Evolutionary conservation across 2,113 vertebrate species (phyloP), one percentile per base, ranked within the genome.

Genomic region (Penelope pileata): DNA sequence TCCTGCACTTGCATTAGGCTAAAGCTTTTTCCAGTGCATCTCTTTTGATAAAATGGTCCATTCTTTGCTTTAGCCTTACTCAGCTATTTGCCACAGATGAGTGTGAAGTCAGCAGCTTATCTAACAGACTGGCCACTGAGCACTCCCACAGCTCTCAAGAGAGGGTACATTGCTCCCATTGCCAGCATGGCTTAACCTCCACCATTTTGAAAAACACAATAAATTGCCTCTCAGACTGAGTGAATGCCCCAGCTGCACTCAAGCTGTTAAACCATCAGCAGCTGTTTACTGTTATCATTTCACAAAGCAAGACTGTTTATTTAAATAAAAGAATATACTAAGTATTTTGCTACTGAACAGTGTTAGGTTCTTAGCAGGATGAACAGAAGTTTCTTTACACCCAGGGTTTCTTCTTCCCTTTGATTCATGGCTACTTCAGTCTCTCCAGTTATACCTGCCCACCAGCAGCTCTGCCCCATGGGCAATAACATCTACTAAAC

Each of bases 271-370:
- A 64, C 80, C 40, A 94, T 84, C 92, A 88, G 45, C 43, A 81
- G 68, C 77, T 86, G 60, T 96, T 95, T 90, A 95, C 91, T 92
- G 83, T 58, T 93, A 88, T 93, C 47, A 94, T 96, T 89, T 90
- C 81, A 73, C 40, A 54, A 54, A 42, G 48, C 38, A 83, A 43
- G 85, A 17, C 47, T 12, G 7, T 66, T 90, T 67, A 70, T 86
- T 91, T 88, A 88, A 81, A 23, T 80, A 88, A 42, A 70, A 90
- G 51, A 54, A 10, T 34, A 22, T 18, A 60, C 78, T 93, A 92
- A 83, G 51, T 88, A 79, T 88, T 88, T 92, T 56, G 56, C 60
- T 85, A 64, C 34, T 43, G 42, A 91, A 82, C 27, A 53, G 34
- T 3, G 9, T 59, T 68, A 73, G 84, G 56, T 34, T 34, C 81